These are phyloP conservation scores for Arizona elegans DNA, from an alignment of 2,113 vertebrate species.

Conservation along the genomic window DNA sequence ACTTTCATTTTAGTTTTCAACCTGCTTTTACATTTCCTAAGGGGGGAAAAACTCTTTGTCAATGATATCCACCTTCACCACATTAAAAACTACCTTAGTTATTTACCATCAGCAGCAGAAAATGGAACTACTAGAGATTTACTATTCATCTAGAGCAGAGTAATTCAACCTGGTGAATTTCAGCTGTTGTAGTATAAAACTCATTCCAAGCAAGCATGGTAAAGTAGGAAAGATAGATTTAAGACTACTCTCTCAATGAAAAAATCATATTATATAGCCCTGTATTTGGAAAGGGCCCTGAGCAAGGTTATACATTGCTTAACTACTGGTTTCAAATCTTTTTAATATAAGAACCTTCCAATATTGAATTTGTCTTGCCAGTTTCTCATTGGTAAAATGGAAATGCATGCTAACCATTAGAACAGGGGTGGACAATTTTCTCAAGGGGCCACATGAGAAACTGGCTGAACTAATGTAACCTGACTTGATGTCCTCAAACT, in stretches of 20 bases:
- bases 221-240: background rate
- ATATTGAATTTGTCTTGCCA: too few relatives aligned
- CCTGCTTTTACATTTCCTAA: constrained; percentile 35
- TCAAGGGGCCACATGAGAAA: too few relatives aligned
- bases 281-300: background rate
- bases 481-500: too few relatives aligned
- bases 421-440: too few relatives aligned
- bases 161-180: background rate
- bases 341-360: background rate
- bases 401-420: too few relatives aligned
- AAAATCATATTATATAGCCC: background rate
- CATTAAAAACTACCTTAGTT: background rate
- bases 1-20: constrained; percentile 44
- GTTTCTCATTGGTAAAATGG: too few relatives aligned
- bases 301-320: background rate
- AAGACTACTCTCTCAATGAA: background rate
- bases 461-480: too few relatives aligned
- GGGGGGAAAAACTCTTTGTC: background rate
- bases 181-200: background rate
- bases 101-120: background rate
- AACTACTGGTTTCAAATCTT: background rate
- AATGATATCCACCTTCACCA: background rate
- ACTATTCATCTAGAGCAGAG: background rate
- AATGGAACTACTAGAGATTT: background rate
- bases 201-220: background rate